A percentile compares a stretch with the other conserved stretches of the same genome.
These are phyloP conservation scores for Macrostomum lignano DNA, from an alignment of 1,140 invertebrate species.

Conservation along the genomic window DNA sequence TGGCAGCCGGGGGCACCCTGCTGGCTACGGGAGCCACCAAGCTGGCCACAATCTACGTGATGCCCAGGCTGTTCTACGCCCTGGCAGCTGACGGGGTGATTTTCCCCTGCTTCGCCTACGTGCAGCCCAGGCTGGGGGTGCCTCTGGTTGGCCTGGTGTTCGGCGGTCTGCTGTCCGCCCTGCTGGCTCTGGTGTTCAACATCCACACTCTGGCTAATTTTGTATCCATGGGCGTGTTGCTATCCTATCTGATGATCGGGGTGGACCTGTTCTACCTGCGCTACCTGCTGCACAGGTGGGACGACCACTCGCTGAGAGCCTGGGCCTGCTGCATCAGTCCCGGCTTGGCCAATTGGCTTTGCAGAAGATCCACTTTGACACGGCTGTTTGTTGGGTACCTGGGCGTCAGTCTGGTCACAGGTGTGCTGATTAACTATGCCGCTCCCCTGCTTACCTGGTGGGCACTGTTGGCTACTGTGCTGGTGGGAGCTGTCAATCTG, in stretches of 20 bases:
- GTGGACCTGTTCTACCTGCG: constrained; percentile 4
- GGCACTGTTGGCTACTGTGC: no score
- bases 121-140: constrained; percentile 6
- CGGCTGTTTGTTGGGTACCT: no score
- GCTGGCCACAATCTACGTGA: constrained; percentile 7
- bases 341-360: no score
- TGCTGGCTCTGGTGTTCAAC: constrained; percentile 9
- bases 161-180: constrained; percentile 7
- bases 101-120: constrained; percentile 7
- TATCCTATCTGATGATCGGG: constrained; percentile 3
- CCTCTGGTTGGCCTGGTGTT: constrained; percentile 7
- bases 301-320: no score
- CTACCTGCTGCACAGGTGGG: no score
- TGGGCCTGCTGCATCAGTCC: no score
- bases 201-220: constrained; percentile 8
- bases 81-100: constrained; percentile 9
- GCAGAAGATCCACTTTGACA: no score
- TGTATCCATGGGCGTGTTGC: constrained; percentile 7
- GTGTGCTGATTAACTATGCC: no score
- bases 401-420: no score
- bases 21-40: constrained; percentile 41
- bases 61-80: constrained; percentile 8
- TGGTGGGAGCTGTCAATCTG: no score
- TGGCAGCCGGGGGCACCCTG: constrained; percentile 8
- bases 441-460: no score